Evolutionary conservation across 2,113 vertebrate species (phyloP).

Genomic region (Geococcyx californianus): DNA sequence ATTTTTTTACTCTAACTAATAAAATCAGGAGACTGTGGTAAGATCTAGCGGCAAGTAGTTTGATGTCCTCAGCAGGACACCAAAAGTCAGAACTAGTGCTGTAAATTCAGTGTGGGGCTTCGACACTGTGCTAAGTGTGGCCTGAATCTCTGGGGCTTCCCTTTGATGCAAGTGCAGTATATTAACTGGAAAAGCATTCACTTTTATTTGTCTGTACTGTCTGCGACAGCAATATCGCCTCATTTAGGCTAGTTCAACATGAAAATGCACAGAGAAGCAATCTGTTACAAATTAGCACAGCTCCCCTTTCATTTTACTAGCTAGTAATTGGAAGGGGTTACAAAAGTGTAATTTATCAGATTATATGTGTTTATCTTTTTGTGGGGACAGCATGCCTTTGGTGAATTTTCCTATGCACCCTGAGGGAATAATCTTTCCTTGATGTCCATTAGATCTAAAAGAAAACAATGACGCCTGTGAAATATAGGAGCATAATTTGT

Average conservation of each 20-base stretch:
- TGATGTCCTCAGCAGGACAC: constrained; percentile 85
- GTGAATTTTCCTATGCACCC: constrained; percentile 69
- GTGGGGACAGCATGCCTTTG: constrained; percentile 76
- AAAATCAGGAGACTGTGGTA: constrained; percentile 82
- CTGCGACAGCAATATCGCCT: constrained; percentile 81
- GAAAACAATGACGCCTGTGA: constrained; percentile 72
- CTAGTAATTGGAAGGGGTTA: constrained; percentile 86
- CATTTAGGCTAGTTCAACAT: constrained; percentile 77
- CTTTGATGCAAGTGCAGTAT: constrained; percentile 86
- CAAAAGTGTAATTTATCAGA: constrained; percentile 85
- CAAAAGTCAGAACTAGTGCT: constrained; percentile 81
- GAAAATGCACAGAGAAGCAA: constrained; percentile 81
- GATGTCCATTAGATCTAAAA: constrained; percentile 74
- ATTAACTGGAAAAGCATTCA: constrained; percentile 85
- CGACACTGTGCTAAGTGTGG: constrained; percentile 79
- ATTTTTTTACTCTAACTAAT: constrained; percentile 68
- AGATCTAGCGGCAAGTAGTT: constrained; percentile 81
- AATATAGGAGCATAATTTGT: constrained; percentile 67
- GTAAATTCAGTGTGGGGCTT: constrained; percentile 85
- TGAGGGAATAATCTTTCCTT: constrained; percentile 75
- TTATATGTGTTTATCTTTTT: constrained; percentile 79
- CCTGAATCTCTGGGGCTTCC: constrained; percentile 77
- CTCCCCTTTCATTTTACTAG: constrained; percentile 86
- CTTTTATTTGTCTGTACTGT: constrained; percentile 88
- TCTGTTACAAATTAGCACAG: constrained; percentile 88